Evolutionary conservation across 2,797 vertebrate genomes (phyloP).

Genomic region (Gobio occitaniae): DNA sequence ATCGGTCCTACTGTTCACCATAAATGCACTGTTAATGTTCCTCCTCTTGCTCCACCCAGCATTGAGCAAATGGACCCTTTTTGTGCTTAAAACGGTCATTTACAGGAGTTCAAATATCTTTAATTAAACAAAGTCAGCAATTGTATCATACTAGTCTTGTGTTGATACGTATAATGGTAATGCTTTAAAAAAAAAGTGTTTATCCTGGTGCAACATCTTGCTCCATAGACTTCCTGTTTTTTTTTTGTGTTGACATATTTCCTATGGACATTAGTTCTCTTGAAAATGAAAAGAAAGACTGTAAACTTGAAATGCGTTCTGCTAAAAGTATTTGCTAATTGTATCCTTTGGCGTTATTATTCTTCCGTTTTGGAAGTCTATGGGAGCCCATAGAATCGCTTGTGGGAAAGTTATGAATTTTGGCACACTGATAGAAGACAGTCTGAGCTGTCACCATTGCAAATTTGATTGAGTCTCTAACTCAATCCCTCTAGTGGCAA

Average conservation of each 20-base stretch:
- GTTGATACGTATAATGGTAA: not conserved
- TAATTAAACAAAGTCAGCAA: not conserved
- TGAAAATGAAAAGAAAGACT: too few species aligned
- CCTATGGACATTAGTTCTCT: not conserved
- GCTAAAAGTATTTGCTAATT: too few species aligned
- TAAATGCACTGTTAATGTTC: constrained; percentile 14
- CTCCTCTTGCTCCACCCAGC: not conserved
- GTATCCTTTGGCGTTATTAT: too few species aligned
- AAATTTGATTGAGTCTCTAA: too few species aligned
- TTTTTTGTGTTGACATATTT: not conserved
- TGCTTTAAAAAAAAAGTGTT: not conserved
- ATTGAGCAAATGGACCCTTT: not conserved
- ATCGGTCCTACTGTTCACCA: constrained; percentile 6
- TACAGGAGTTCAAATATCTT: not conserved
- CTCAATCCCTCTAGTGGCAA: too few species aligned
- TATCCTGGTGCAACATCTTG: not conserved
- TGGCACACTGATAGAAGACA: too few species aligned
- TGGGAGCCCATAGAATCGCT: too few species aligned
- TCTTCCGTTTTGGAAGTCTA: too few species aligned
- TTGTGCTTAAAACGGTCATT: not conserved
- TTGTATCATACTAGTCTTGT: not conserved
- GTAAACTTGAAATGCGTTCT: too few species aligned
- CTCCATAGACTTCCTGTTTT: not conserved
- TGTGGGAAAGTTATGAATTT: too few species aligned
- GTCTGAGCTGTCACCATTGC: too few species aligned